phyloP scores from a whole-genome alignment of 1,140 invertebrate species.

The Zaprionus camerounensis region DNA sequence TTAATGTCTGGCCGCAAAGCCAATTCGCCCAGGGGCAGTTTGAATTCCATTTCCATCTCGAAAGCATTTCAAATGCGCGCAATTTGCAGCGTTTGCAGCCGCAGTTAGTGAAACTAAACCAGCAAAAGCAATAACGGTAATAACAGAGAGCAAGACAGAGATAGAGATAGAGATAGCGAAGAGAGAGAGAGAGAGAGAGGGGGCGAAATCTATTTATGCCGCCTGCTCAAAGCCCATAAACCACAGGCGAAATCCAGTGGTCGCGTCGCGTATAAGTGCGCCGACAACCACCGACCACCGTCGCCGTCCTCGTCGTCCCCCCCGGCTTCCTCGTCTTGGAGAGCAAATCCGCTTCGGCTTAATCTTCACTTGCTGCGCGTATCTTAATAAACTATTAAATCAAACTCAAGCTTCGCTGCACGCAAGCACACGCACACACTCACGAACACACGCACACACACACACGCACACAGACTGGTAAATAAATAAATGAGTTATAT shows the following conservation, averaged over 20 bases:
- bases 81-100: slow-evolving; percentile 13
- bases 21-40: not conserved
- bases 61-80: slow-evolving; percentile 36
- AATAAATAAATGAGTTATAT: slow-evolving; percentile 83
- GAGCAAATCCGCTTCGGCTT: slow-evolving; percentile 70
- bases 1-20: slow-evolving; percentile 14
- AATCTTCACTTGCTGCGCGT: slow-evolving; percentile 80
- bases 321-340: not conserved
- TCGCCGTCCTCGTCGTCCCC: too few species aligned
- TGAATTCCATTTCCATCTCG: slow-evolving; percentile 27
- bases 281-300: slow-evolving; percentile 16
- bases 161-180: not conserved
- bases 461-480: slow-evolving; percentile 43
- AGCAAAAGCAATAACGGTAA: slow-evolving; percentile 17
- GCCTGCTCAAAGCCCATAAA: slow-evolving; percentile 70
- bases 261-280: slow-evolving; percentile 74
- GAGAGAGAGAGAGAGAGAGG: not conserved
- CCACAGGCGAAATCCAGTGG: slow-evolving; percentile 80
- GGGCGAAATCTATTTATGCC: slow-evolving; percentile 71
- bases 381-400: slow-evolving; percentile 83
- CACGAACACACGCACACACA: slow-evolving; percentile 17
- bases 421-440: slow-evolving; percentile 50
- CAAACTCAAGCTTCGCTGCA: slow-evolving; percentile 78
- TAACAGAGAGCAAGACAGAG: slow-evolving; percentile 4
- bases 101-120: slow-evolving; percentile 5